Conservation (phyloP, 2,113 vertebrate species). For the Charina bottae region DNA sequence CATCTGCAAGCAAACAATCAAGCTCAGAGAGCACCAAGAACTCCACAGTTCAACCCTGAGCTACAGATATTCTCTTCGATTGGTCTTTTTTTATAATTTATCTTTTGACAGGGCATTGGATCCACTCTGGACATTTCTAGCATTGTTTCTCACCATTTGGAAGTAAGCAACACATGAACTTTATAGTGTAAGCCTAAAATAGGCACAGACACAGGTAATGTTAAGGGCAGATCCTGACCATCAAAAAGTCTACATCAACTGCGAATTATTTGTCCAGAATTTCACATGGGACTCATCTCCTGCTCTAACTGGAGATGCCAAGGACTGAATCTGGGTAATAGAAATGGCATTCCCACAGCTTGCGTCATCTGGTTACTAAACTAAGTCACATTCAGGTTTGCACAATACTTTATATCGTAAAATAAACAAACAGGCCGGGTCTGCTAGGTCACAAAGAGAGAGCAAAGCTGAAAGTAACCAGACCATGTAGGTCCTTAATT, state of each 20-base stretch:
- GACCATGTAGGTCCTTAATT: background rate
- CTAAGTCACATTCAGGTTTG: background rate
- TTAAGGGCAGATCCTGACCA: background rate
- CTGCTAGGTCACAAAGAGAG: background rate
- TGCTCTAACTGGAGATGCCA: background rate
- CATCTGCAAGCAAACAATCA: too few relatives aligned
- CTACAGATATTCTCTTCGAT: too few relatives aligned
- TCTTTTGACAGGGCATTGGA: too few relatives aligned
- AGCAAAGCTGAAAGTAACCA: background rate
- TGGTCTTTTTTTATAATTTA: too few relatives aligned
- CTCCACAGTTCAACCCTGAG: too few relatives aligned
- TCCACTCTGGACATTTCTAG: too few relatives aligned
- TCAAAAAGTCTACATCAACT: background rate
- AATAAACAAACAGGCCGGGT: background rate
- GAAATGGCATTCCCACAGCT: background rate
- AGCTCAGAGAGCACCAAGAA: too few relatives aligned
- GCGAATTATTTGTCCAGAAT: background rate
- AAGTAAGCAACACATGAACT: too few relatives aligned
- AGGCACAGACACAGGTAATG: background rate
- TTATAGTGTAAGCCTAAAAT: background rate
- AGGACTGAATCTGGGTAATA: background rate
- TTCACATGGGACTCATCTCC: background rate
- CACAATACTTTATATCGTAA: background rate
- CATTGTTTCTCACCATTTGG: too few relatives aligned
- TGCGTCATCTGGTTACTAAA: background rate